A percentile compares a stretch with the other conserved stretches of the same genome.
These are phyloP conservation scores for Fulmarus glacialis DNA, from an alignment of 2,113 vertebrate genomes.

Conservation along the genomic window DNA sequence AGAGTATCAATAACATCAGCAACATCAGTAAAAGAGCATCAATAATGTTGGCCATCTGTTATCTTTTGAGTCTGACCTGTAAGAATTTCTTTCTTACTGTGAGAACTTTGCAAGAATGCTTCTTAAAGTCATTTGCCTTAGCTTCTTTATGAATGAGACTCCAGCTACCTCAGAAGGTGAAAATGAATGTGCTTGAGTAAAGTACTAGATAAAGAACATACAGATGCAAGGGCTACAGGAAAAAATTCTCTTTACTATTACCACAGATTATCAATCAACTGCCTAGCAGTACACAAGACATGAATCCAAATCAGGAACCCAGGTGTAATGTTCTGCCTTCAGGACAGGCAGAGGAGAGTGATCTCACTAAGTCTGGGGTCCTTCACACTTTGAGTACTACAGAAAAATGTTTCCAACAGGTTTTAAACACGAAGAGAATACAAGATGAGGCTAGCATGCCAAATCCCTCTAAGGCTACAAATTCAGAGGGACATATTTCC, in stretches of 20 bases:
- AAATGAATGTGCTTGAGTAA: not conserved
- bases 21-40: not conserved
- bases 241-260: not conserved
- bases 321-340: not conserved
- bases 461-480: not conserved
- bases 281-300: not conserved
- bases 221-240: not conserved
- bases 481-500: not conserved
- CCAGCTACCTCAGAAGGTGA: not conserved
- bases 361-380: not conserved
- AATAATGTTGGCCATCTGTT: not conserved
- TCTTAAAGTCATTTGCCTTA: not conserved
- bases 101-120: not conserved
- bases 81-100: not conserved
- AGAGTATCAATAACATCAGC: not conserved
- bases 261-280: not conserved
- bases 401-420: not conserved
- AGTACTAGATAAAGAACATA: not conserved
- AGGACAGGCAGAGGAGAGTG: not conserved
- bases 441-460: not conserved
- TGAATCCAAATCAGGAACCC: not conserved
- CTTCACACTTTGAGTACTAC: not conserved
- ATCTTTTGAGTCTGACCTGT: not conserved
- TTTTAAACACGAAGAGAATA: not conserved
- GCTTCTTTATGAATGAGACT: not conserved